Conservation (phyloP, 2,888 invertebrate genomes). For the Tridacna crocea region DNA sequence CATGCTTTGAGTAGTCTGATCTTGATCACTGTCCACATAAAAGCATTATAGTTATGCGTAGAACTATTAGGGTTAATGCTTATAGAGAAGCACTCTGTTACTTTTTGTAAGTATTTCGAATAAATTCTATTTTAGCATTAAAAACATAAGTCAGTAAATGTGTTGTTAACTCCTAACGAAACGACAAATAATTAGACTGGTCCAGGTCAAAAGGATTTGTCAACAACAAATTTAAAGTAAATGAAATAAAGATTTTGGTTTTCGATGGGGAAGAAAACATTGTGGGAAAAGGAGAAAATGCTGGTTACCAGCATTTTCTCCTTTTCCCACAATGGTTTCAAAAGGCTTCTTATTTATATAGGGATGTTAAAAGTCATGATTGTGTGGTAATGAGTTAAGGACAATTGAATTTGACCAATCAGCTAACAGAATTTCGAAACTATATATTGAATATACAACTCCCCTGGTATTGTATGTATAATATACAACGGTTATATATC, state of each 20-base stretch:
- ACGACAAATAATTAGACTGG: background rate
- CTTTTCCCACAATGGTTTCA: background rate
- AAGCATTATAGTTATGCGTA: background rate
- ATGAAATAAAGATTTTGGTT: background rate
- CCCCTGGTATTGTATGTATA: no score
- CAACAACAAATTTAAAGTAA: background rate
- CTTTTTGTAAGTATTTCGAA: background rate
- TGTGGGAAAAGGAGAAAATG: slow-evolving; percentile 8
- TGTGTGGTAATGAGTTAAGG: background rate
- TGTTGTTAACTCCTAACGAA: background rate
- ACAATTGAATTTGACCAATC: no score
- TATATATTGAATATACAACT: no score
- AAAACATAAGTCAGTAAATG: background rate
- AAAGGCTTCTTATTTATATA: background rate
- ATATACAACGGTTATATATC: no score
- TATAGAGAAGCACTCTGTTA: background rate
- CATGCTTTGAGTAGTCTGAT: background rate
- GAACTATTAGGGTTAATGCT: background rate
- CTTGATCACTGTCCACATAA: no score
- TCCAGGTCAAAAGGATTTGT: background rate
- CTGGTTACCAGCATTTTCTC: background rate
- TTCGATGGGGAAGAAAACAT: background rate
- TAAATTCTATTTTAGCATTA: background rate
- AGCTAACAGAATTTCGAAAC: no score
- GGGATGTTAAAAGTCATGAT: background rate